Evolutionary conservation across 2,888 invertebrate genomes (phyloP).

Genomic region (Dyspetes luteomarginatus): DNA sequence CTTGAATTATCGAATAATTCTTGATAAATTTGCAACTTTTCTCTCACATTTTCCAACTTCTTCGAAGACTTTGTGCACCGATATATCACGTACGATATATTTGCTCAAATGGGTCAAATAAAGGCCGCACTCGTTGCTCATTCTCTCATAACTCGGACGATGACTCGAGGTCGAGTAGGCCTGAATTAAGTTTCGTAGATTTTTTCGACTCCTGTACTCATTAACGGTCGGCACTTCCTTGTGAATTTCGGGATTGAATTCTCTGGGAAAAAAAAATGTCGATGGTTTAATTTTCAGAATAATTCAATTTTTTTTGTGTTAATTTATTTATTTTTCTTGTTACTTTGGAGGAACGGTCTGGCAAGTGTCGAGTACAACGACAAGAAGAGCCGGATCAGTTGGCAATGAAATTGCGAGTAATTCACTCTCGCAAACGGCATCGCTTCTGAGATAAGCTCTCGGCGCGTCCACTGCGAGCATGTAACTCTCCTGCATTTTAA

Average conservation of each 20-base stretch:
- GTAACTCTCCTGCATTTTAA: slow-evolving; percentile 80
- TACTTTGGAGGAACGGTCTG: slow-evolving; percentile 79
- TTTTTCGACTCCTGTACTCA: slow-evolving; percentile 74
- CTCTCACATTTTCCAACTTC: slow-evolving; percentile 78
- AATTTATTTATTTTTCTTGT: slow-evolving; percentile 46
- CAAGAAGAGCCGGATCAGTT: slow-evolving; percentile 77
- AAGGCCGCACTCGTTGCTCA: slow-evolving; percentile 75
- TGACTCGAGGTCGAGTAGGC: slow-evolving; percentile 81
- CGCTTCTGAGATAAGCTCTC: slow-evolving; percentile 71
- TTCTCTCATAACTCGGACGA: slow-evolving; percentile 77
- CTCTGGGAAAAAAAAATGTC: too few relatives aligned
- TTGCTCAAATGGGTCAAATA: slow-evolving; percentile 78
- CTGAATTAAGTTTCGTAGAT: slow-evolving; percentile 78
- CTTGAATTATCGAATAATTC: too few relatives aligned
- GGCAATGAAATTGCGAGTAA: slow-evolving; percentile 74
- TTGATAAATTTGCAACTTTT: too few relatives aligned
- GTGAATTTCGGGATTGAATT: slow-evolving; percentile 78
- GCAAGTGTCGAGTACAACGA: slow-evolving; percentile 80
- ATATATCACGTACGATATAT: slow-evolving; percentile 75
- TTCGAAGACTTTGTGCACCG: slow-evolving; percentile 77
- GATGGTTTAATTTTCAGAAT: too few relatives aligned
- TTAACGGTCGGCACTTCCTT: slow-evolving; percentile 76
- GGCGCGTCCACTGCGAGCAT: slow-evolving; percentile 80
- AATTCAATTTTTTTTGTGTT: too few relatives aligned
- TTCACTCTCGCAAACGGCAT: slow-evolving; percentile 79